These are phyloP conservation scores for Aurelia aurita complex sp. Pacific DNA, from an alignment of 30 jellyfish, hydroid and myxozoan genomes.

Conservation along the genomic window DNA sequence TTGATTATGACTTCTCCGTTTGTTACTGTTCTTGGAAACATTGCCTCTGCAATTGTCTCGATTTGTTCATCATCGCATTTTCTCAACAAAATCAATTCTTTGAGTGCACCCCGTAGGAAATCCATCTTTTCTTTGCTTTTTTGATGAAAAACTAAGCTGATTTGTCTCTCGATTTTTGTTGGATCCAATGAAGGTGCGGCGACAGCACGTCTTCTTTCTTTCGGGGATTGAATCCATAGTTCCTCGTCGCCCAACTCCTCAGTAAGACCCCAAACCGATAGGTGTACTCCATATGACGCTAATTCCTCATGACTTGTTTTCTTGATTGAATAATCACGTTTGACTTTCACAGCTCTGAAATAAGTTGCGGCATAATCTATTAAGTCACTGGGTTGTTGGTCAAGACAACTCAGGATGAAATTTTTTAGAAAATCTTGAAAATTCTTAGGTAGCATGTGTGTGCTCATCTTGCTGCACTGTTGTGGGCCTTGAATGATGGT, in stretches of 20 bases:
- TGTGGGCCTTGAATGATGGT: too few species aligned
- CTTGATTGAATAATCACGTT: conserved; percentile 17
- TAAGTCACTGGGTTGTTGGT: conserved; percentile 63
- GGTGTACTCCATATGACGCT: conserved; percentile 21
- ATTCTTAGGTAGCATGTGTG: conserved; percentile 24
- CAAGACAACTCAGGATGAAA: conserved; percentile 54
- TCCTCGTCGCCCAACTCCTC: conserved; percentile 22
- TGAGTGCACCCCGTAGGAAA: conserved; percentile 63
- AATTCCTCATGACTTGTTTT: conserved; percentile 10
- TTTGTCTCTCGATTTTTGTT: conserved; percentile 33
- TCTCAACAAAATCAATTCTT: conserved; percentile 52
- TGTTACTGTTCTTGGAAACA: conserved; percentile 73
- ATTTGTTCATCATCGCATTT: conserved; percentile 67
- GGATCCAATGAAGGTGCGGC: conserved; percentile 96
- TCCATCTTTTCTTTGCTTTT: conserved; percentile 73
- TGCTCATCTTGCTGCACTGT: background rate
- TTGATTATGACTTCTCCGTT: conserved; percentile 71
- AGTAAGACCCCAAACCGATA: background rate
- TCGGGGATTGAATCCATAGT: conserved; percentile 49
- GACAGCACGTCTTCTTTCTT: conserved; percentile 91
- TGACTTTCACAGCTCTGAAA: conserved; percentile 22
- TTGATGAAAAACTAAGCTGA: conserved; percentile 32
- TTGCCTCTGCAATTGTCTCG: conserved; percentile 52
- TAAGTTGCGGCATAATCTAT: conserved; percentile 60
- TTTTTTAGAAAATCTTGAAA: conserved; percentile 55